These are phyloP conservation scores for Malaclemys terrapin DNA, from an alignment of 2,113 vertebrate species.

Conservation along the genomic window DNA sequence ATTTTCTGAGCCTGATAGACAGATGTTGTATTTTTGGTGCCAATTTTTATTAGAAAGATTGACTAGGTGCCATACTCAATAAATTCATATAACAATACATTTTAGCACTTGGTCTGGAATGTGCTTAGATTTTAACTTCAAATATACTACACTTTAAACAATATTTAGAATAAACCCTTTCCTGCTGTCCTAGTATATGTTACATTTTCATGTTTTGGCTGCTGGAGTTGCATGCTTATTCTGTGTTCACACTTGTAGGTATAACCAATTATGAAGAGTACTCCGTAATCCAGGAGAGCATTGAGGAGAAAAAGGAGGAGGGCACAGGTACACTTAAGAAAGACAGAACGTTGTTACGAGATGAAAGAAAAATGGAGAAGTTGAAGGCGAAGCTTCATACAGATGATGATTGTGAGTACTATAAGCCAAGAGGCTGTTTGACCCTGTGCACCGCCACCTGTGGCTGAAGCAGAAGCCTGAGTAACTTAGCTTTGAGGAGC, in stretches of 20 bases:
- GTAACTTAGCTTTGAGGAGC: no score
- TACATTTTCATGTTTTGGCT: not conserved
- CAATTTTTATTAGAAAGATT: not conserved
- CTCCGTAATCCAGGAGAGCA: conserved; percentile 94
- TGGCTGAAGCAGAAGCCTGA: no score
- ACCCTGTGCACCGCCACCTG: no score
- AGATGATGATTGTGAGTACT: conserved; percentile 94
- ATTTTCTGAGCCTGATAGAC: not conserved
- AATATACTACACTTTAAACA: not conserved
- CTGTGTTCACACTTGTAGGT: conserved; percentile 82
- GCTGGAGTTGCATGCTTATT: not conserved
- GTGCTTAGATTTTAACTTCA: not conserved
- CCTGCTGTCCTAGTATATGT: not conserved
- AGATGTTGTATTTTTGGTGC: not conserved
- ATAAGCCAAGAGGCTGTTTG: not conserved
- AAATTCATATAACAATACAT: not conserved
- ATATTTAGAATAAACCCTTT: not conserved
- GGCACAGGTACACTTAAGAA: conserved; percentile 93
- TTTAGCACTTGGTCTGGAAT: not conserved
- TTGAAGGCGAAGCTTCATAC: conserved; percentile 99
- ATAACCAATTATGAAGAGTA: conserved; percentile 99
- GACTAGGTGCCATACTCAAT: not conserved
- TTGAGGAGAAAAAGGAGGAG: conserved; percentile 96
- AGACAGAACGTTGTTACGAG: conserved; percentile 91
- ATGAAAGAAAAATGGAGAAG: conserved; percentile 99